Percentiles rank a stretch among this genome's conserved stretches.
These are phyloP conservation scores for Podabrus alpinus DNA, from an alignment of 2,888 invertebrate species.

Conservation along the genomic window DNA sequence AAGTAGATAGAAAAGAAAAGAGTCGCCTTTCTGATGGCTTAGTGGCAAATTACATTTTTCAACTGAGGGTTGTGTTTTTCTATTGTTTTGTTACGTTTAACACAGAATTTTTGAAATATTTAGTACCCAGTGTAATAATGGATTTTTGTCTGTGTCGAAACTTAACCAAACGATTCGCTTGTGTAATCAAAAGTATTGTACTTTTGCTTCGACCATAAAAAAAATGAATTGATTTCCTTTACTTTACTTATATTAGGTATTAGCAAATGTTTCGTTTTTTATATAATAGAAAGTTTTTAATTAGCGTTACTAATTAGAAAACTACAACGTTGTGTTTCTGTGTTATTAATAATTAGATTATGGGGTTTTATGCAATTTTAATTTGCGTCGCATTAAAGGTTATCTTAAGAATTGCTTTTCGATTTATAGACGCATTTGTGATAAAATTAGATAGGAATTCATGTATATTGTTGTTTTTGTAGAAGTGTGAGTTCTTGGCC, in stretches of 20 bases:
- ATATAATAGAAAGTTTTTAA: neutral
- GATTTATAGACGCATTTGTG: neutral
- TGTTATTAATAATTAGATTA: neutral
- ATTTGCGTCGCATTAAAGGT: neutral
- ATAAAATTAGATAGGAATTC: neutral
- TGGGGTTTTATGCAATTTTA: neutral
- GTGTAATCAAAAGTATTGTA: neutral
- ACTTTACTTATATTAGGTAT: too few relatives aligned
- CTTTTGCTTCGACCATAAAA: neutral
- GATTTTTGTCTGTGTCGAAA: neutral
- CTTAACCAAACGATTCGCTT: neutral
- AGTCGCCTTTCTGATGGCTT: too few relatives aligned
- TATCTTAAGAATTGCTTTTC: neutral
- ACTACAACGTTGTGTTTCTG: neutral
- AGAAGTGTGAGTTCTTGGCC: neutral
- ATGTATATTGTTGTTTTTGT: neutral
- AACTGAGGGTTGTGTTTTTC: too few relatives aligned
- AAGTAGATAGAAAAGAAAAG: too few relatives aligned
- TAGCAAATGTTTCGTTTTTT: neutral
- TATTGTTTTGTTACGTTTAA: too few relatives aligned
- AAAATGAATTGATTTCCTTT: neutral
- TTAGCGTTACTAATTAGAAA: neutral
- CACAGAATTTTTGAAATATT: neutral
- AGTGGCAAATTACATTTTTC: too few relatives aligned
- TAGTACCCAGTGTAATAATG: too few relatives aligned